Percentiles rank a stretch among this genome's conserved stretches.
phyloP scores from a whole-genome alignment of 1,140 invertebrate genomes.

The Drosophila funebris region DNA sequence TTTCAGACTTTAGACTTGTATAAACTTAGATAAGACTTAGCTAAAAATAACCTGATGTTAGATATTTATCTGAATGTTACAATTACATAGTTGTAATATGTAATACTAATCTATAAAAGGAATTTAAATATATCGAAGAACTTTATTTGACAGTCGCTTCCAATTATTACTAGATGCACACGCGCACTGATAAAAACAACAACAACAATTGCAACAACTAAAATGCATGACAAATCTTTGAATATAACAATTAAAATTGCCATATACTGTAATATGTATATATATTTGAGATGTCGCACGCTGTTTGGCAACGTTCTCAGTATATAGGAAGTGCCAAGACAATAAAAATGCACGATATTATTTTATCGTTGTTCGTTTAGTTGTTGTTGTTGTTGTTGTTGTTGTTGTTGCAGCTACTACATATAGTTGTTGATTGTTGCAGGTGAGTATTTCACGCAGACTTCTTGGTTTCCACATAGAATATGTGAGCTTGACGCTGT shows the following conservation, averaged over 20 bases:
- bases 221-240: constrained; percentile 58
- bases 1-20: background rate
- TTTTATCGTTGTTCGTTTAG: constrained; percentile 58
- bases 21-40: background rate
- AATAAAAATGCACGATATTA: constrained; percentile 64
- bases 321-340: constrained; percentile 50
- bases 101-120: background rate
- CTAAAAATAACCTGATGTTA: background rate
- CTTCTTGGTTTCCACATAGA: constrained; percentile 67
- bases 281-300: constrained; percentile 37
- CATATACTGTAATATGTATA: constrained; percentile 7
- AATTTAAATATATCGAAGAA: background rate
- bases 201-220: constrained; percentile 23
- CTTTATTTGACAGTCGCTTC: background rate
- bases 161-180: constrained; percentile 35
- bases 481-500: constrained; percentile 64
- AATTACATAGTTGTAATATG: background rate
- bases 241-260: constrained; percentile 24
- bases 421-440: constrained; percentile 61
- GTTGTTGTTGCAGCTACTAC: constrained; percentile 9
- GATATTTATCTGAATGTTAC: background rate
- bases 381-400: constrained; percentile 20
- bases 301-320: constrained; percentile 39
- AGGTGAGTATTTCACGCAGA: constrained; percentile 71
- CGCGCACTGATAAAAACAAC: constrained; percentile 49